Conservation (phyloP, 2,797 vertebrate genomes). For the Cetoscarus ocellatus region DNA sequence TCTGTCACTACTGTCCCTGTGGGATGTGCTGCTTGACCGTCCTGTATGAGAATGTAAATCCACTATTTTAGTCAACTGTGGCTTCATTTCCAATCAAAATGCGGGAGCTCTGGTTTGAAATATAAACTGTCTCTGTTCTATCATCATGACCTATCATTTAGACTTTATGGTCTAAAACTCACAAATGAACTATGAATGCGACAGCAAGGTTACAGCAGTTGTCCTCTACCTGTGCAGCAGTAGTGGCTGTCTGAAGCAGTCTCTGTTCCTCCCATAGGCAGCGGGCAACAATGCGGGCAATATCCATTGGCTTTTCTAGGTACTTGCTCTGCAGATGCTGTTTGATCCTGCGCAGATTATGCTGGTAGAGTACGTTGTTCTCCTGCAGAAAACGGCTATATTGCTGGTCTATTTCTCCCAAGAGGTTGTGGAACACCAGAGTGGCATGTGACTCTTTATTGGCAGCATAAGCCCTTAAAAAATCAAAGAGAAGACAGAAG, state of each 20-base stretch:
- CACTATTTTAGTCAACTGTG: not conserved
- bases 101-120: not conserved
- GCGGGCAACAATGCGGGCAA: constrained; percentile 96
- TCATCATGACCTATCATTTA: no score
- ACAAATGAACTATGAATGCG: not conserved
- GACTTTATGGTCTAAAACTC: not conserved
- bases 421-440: constrained; percentile 97
- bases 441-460: constrained; percentile 98
- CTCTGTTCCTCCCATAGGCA: constrained; percentile 98
- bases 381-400: constrained; percentile 99
- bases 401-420: constrained; percentile 99
- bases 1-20: constrained; percentile 95
- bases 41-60: constrained; percentile 76
- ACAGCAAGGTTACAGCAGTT: not conserved
- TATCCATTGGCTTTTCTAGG: constrained; percentile 97
- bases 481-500: not conserved
- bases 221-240: constrained; percentile 89
- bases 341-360: constrained; percentile 97
- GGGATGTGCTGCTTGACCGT: constrained; percentile 95
- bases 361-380: constrained; percentile 98
- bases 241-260: constrained; percentile 93
- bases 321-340: constrained; percentile 99
- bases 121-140: no score
- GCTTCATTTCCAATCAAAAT: not conserved
- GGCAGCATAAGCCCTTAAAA: constrained; percentile 91